Percentiles rank a stretch among this genome's conserved stretches.
Conservation (phyloP, 1,140 invertebrate species). For the Drosophila arizonae region DNA sequence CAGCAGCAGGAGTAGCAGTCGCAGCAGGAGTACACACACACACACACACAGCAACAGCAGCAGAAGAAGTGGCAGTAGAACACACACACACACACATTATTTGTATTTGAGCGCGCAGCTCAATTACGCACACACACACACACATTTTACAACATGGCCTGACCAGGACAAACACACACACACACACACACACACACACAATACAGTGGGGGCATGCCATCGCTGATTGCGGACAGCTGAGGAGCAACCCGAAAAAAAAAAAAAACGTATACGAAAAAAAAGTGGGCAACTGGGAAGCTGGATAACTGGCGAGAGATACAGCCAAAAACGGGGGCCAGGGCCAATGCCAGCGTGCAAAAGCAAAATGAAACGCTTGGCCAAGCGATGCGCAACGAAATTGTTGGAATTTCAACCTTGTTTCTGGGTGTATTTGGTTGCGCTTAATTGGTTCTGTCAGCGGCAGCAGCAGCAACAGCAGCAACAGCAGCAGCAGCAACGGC, state of each 20-base stretch:
- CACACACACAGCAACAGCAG: too few species aligned
- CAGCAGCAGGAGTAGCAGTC: constrained; percentile 3
- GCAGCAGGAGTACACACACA: constrained; percentile 23
- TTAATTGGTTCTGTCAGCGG: constrained; percentile 80
- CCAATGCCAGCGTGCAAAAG: constrained; percentile 29
- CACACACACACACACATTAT: too few species aligned
- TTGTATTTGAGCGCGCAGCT: constrained; percentile 80
- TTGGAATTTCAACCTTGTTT: constrained; percentile 68
- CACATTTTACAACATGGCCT: constrained; percentile 69
- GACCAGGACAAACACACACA: constrained; percentile 39
- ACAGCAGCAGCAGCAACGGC: neutral
- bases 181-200: constrained; percentile 31
- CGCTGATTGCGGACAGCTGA: constrained; percentile 38
- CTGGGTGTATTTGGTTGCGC: constrained; percentile 70
- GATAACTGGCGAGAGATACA: constrained; percentile 1
- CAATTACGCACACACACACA: constrained; percentile 60
- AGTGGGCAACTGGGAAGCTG: constrained; percentile 6
- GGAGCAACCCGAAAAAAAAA: constrained; percentile 18
- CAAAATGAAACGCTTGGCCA: constrained; percentile 45
- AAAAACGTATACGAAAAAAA: neutral
- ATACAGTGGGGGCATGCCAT: constrained; percentile 43
- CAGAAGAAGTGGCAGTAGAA: constrained; percentile 21
- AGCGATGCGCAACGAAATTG: constrained; percentile 45
- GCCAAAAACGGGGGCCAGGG: constrained; percentile 5
- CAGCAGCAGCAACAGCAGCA: constrained; percentile 50